A percentile compares a stretch with the other conserved stretches of the same genome.
These are phyloP conservation scores for Alosa alosa DNA, from an alignment of 2,113 vertebrate genomes.

Conservation along the genomic window DNA sequence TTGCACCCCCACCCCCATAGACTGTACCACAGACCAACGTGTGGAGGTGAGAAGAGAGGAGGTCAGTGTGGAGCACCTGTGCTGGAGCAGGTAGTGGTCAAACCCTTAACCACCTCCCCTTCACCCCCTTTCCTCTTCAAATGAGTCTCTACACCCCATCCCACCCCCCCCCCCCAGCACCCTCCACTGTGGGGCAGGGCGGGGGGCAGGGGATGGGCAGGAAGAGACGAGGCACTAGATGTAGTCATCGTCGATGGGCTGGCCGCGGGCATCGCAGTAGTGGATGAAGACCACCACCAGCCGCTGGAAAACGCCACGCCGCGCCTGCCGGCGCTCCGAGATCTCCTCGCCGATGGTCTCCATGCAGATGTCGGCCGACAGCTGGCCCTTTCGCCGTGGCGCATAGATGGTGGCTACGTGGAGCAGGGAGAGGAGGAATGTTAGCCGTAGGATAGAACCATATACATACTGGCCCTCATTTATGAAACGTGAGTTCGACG, in stretches of 20 bases:
- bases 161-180: neutral
- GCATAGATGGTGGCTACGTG: slow-evolving; percentile 91
- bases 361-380: slow-evolving; percentile 97
- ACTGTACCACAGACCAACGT: neutral
- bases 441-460: neutral
- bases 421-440: neutral
- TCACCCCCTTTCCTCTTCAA: neutral
- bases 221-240: slow-evolving; percentile 68
- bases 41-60: neutral
- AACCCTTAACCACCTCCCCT: neutral
- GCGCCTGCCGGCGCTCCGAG: slow-evolving; percentile 89
- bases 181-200: too few species aligned
- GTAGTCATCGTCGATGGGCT: slow-evolving; percentile 95
- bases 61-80: neutral
- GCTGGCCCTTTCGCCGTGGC: slow-evolving; percentile 91
- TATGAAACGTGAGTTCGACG: too few species aligned
- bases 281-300: slow-evolving; percentile 96
- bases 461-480: neutral
- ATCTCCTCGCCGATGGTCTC: slow-evolving; percentile 98
- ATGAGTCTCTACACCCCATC: neutral
- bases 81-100: neutral
- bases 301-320: slow-evolving; percentile 86
- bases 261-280: slow-evolving; percentile 93
- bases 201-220: neutral
- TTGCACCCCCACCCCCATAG: neutral